Conservation (phyloP, 2,797 vertebrate genomes). For the Pseudomugil tenellus region DNA sequence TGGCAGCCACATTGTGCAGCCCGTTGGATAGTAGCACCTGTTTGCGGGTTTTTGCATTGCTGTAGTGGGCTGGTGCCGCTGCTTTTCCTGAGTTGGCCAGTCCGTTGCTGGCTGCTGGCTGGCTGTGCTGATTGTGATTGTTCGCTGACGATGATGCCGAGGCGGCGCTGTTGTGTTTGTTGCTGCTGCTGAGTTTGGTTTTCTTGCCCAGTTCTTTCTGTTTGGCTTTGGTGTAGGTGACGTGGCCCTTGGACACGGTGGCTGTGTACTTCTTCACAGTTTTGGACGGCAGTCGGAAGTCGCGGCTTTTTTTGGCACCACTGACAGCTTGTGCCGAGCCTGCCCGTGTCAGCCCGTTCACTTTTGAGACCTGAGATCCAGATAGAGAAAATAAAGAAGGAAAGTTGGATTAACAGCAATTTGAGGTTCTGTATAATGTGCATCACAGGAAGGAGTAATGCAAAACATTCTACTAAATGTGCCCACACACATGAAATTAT, state of each 20-base stretch:
- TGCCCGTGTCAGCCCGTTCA: slow-evolving; percentile 93
- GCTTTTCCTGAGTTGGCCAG: slow-evolving; percentile 97
- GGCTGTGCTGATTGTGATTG: slow-evolving; percentile 83
- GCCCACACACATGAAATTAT: slow-evolving; percentile 11
- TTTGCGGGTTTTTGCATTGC: slow-evolving; percentile 99
- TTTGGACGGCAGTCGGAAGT: slow-evolving; percentile 98
- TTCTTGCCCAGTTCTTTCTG: slow-evolving; percentile 97
- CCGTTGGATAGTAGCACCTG: slow-evolving; percentile 99
- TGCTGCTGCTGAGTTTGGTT: slow-evolving; percentile 98
- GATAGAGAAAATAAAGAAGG: slow-evolving; percentile 2
- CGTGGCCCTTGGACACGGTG: slow-evolving; percentile 98
- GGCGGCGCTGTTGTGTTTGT: slow-evolving; percentile 86
- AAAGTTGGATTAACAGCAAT: neutral
- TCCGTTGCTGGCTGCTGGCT: slow-evolving; percentile 81
- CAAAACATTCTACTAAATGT: neutral
- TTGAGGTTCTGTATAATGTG: neutral
- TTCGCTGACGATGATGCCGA: slow-evolving; percentile 85
- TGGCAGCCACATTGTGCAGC: slow-evolving; percentile 82
- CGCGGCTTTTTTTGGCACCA: slow-evolving; percentile 96
- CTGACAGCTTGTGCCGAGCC: slow-evolving; percentile 88
- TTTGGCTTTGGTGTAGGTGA: slow-evolving; percentile 99
- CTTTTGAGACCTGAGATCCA: slow-evolving; percentile 89
- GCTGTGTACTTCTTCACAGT: slow-evolving; percentile 99
- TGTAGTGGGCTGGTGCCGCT: slow-evolving; percentile 87
- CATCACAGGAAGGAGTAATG: slow-evolving; percentile 5